phyloP scores from a whole-genome alignment of 1,140 invertebrate genomes.

The Antheraea mylitta region DNA sequence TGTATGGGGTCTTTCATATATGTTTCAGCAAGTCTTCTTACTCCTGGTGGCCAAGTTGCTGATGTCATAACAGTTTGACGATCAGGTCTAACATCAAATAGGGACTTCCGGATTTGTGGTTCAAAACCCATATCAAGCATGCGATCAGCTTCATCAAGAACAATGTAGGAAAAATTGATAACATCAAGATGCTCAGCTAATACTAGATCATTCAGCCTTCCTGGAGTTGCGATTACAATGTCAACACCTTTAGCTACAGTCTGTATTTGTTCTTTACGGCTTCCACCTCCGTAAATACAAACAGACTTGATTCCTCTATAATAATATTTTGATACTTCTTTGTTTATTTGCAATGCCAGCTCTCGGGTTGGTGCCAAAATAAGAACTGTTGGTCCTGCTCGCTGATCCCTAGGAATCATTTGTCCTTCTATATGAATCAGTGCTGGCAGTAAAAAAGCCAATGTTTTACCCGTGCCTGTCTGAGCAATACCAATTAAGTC shows the following conservation, averaged over 20 bases:
- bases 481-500: slow-evolving; percentile 97
- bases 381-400: slow-evolving; percentile 90
- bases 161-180: slow-evolving; percentile 89
- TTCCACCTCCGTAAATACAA: slow-evolving; percentile 93
- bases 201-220: slow-evolving; percentile 91
- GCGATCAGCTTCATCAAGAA: slow-evolving; percentile 95
- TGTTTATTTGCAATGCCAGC: slow-evolving; percentile 94
- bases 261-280: slow-evolving; percentile 86
- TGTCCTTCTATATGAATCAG: slow-evolving; percentile 94
- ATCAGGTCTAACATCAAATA: slow-evolving; percentile 88
- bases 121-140: slow-evolving; percentile 95
- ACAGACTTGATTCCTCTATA: slow-evolving; percentile 91
- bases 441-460: slow-evolving; percentile 94
- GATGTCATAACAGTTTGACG: slow-evolving; percentile 92
- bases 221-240: slow-evolving; percentile 94
- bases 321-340: slow-evolving; percentile 92
- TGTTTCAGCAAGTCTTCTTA: slow-evolving; percentile 88
- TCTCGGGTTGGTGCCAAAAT: slow-evolving; percentile 95
- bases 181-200: slow-evolving; percentile 84
- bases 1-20: slow-evolving; percentile 94
- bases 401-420: slow-evolving; percentile 81
- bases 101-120: slow-evolving; percentile 90
- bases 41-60: slow-evolving; percentile 93
- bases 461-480: slow-evolving; percentile 94
- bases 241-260: slow-evolving; percentile 86